phyloP scores from a whole-genome alignment of 2,797 vertebrate genomes.

The Sebastes itinus region DNA sequence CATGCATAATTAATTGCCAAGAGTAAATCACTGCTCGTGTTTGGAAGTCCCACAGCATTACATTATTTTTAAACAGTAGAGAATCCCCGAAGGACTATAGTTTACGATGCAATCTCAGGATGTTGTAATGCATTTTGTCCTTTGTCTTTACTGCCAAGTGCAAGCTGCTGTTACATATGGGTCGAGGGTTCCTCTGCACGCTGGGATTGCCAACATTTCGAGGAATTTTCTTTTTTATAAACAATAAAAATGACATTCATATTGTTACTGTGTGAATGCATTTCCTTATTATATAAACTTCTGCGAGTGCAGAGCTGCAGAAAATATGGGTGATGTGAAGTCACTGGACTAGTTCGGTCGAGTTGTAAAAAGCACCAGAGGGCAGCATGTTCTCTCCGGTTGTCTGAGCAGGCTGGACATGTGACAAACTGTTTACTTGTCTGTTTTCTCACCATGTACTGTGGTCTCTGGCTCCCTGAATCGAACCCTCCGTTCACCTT shows the following conservation, averaged over 20 bases:
- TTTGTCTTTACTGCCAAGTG: slow-evolving; percentile 33
- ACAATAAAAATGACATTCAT: neutral
- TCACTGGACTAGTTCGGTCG: neutral
- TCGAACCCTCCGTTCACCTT: slow-evolving; percentile 86
- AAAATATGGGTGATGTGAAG: neutral
- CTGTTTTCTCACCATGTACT: slow-evolving; percentile 82
- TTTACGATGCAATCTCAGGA: slow-evolving; percentile 47
- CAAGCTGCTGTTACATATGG: slow-evolving; percentile 7
- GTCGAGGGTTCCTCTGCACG: neutral
- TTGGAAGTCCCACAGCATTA: slow-evolving; percentile 45
- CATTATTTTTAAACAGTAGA: slow-evolving; percentile 54
- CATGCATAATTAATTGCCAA: slow-evolving; percentile 71
- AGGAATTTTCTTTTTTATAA: neutral
- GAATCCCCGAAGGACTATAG: slow-evolving; percentile 33
- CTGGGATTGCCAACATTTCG: neutral
- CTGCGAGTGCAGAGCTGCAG: neutral
- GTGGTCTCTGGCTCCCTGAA: slow-evolving; percentile 91
- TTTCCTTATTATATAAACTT: neutral
- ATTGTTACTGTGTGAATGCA: neutral
- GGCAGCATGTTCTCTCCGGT: slow-evolving; percentile 18
- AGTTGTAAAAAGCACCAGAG: slow-evolving; percentile 22
- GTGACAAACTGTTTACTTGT: neutral
- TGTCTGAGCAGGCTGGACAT: neutral
- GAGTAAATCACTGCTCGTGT: slow-evolving; percentile 68
- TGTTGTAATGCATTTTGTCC: slow-evolving; percentile 52